Evolutionary conservation across 2,113 vertebrate genomes (phyloP), one percentile per base, ranked within the genome.

Genomic region (Chloebia gouldiae): DNA sequence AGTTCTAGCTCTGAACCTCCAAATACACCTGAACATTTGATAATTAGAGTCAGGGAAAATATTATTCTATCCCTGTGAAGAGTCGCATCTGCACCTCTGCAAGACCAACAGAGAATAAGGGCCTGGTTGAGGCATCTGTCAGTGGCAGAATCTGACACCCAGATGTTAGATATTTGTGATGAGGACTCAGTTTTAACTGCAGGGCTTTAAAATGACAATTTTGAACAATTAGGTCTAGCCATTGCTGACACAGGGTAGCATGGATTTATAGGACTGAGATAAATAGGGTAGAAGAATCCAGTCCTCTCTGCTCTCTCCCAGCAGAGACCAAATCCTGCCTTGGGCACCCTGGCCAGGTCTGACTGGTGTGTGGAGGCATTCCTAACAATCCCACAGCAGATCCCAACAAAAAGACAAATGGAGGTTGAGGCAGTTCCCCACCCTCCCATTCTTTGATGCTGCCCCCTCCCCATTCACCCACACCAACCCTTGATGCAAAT

Each of bases 401-500:
- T 72, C 80, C 81, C 85, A 93, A n/a, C 59, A 88, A 59, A 91
- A 79, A 95, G 83, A 90, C 76, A 92, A 88, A 64, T 70, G 78
- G 86, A 94, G 65, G 44, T 86, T 47, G 83, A 79, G 0, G 0
- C 10, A 30, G 16, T 28, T 86, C 88, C 44, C 82, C 73, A 92
- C 88, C 63, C 87, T 85, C 24, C 57, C 27, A 10, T 92, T 94
- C 92, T 88, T 92, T 93, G 66, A 71, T 69, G 72, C 57, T 87
- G 57, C 10, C 13, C 49, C 80, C 61, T 49, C 66, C 85, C 17
- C 59, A 79, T 70, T 86, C 82, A 86, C 86, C 92, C 87, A 80
- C 93, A 86, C 63, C 86, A 96, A 70, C 70, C 73, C 91, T 95
- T 84, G 76, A 86, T 77, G 70, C 69, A 90, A 95, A 94, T 96